phyloP scores from a whole-genome alignment of 2,113 vertebrate species.

The Columba livia region DNA sequence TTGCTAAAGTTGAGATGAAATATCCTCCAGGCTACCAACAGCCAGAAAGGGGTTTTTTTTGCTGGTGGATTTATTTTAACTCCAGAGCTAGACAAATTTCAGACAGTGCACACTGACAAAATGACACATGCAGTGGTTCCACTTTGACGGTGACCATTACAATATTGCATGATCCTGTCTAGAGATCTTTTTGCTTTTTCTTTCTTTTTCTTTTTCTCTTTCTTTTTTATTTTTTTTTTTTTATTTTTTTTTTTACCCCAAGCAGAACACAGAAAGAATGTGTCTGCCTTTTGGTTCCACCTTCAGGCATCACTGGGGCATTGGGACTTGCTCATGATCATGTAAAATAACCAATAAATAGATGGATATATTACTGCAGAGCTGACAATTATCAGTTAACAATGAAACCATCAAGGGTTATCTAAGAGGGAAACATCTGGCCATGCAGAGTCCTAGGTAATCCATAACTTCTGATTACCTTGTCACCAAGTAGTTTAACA shows the following conservation, averaged over 20 bases:
- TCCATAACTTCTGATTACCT: not conserved
- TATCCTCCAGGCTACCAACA: not conserved
- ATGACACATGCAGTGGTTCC: not conserved
- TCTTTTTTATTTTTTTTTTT: not conserved
- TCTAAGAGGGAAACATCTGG: not conserved
- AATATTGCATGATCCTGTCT: not conserved
- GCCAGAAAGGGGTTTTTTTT: not conserved
- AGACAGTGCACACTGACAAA: not conserved
- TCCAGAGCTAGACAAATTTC: not conserved
- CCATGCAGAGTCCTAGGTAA: not conserved
- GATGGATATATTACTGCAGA: not conserved
- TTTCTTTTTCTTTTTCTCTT: not conserved
- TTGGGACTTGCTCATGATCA: not conserved
- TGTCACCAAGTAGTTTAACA: not conserved
- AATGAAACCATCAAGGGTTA: not conserved
- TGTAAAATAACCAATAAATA: not conserved
- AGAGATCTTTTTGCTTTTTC: not conserved
- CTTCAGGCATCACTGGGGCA: not conserved
- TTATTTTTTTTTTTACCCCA: not conserved
- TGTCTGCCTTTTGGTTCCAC: not conserved
- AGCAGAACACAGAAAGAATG: not conserved
- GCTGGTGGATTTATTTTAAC: not conserved
- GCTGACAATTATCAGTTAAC: not conserved
- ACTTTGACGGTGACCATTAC: not conserved
- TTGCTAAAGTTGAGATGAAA: not conserved